Evolutionary conservation across 2,113 vertebrate species (phyloP), one percentile per base, ranked within the genome.

Genomic region (Perccottus glenii): DNA sequence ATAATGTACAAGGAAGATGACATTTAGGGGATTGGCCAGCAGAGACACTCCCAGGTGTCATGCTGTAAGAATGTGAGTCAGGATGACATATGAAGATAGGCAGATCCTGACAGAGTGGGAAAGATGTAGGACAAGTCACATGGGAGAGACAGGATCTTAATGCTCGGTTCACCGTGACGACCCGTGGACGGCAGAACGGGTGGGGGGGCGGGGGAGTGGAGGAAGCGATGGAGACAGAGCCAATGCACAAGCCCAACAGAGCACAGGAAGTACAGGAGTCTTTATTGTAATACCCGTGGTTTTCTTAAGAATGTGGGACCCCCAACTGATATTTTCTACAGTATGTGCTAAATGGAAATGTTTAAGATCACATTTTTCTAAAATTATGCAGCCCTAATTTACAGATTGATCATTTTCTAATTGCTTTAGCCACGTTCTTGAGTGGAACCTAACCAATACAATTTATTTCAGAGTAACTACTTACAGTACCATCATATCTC

Each of bases 221-320:
- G 83, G 84, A 87, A 86, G 82, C 33, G 62, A 55, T 6, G 2
- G 56, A 84, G 80, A 81, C 72, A 27, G 33, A 62, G 36, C 52
- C 64, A 61, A 47, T 63, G 72, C 73, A 35, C 3, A 73, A 32
- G 47, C 45, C 60, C 14, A 62, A 56, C 74, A 59, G 47, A 77
- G 55, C 53, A 74, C 19, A 9, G 60, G 33, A 76, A 65, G 51
- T 51, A 33, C 45, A 27, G 32, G 36, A 33, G 11, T 36, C 2
- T 4, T 1, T 6, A n/a, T 11, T 51, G 52, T 33, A 49, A 66
- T 64, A 78, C 73, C 64, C 52, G 6, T 56, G 68, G 71, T 73
- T 59, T 67, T 74, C 79, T 81, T 82, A 32, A 76, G 60, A 77
- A 66, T 14, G 0, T 51, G 33, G 47, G 67, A 82, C 63, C 70